Conservation (phyloP, 2,113 vertebrate genomes). For the Egretta garzetta region DNA sequence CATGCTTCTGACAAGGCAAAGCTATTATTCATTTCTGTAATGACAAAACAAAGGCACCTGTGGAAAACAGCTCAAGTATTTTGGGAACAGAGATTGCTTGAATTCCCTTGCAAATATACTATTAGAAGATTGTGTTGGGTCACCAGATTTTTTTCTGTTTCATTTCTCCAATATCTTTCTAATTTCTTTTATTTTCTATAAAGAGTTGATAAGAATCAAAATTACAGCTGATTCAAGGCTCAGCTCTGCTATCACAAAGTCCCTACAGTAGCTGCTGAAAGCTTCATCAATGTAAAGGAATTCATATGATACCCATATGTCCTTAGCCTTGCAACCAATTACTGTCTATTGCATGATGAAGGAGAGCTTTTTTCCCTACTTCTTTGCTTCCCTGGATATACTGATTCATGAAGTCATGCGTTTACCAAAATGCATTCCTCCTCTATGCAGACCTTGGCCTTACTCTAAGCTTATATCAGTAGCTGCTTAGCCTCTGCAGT, state of each 20-base stretch:
- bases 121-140: neutral
- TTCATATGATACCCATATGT: neutral
- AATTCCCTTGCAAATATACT: neutral
- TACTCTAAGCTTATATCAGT: neutral
- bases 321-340: neutral
- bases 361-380: neutral
- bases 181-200: neutral
- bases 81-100: neutral
- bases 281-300: neutral
- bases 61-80: neutral
- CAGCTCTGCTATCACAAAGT: neutral
- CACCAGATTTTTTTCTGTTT: neutral
- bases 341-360: neutral
- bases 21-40: neutral
- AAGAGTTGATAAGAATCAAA: neutral
- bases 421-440: neutral
- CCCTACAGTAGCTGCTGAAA: neutral
- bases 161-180: neutral
- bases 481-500: neutral
- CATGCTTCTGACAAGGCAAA: neutral
- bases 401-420: accelerated
- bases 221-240: neutral
- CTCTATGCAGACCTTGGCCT: neutral
- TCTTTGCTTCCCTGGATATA: neutral
- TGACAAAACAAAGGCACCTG: neutral